A percentile compares a stretch with the other conserved stretches of the same genome.
phyloP scores from a whole-genome alignment of 2,888 invertebrate genomes.

The Noctua fimbriata region DNA sequence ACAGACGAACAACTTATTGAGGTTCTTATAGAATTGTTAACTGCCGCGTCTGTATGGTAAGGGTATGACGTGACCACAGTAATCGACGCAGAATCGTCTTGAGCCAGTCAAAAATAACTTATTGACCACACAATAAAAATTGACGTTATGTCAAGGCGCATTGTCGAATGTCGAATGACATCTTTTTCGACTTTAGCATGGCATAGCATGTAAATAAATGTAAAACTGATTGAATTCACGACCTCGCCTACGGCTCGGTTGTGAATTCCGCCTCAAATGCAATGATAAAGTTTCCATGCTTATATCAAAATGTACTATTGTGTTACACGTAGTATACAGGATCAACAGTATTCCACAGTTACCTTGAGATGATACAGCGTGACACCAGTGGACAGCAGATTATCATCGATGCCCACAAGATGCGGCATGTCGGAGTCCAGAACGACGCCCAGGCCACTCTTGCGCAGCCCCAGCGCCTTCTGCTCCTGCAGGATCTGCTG shows the following conservation, averaged over 20 bases:
- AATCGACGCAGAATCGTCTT: not conserved
- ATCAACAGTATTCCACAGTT: conserved; percentile 26
- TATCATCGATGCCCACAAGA: conserved; percentile 97
- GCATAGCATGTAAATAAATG: no score
- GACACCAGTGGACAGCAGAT: conserved; percentile 96
- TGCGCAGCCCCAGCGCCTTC: conserved; percentile 95
- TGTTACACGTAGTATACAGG: not conserved
- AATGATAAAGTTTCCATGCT: no score
- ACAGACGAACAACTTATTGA: not conserved
- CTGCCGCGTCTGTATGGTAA: not conserved
- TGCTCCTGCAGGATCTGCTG: conserved; percentile 97
- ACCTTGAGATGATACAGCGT: conserved; percentile 97
- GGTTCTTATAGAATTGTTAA: no score
- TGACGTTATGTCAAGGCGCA: no score
- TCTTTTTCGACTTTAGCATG: no score
- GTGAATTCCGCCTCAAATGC: no score
- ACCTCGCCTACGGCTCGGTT: no score
- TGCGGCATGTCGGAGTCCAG: conserved; percentile 97
- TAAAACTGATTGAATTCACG: no score
- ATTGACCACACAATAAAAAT: no score
- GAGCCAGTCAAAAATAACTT: not conserved
- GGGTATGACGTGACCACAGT: not conserved
- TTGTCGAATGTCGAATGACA: no score
- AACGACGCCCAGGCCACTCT: conserved; percentile 96
- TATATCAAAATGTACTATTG: no score